Evolutionary conservation across 92 coral and sea anemone species (phyloP), one percentile per base, ranked within the genome.

Genomic region (Epizoanthus fatuus): DNA sequence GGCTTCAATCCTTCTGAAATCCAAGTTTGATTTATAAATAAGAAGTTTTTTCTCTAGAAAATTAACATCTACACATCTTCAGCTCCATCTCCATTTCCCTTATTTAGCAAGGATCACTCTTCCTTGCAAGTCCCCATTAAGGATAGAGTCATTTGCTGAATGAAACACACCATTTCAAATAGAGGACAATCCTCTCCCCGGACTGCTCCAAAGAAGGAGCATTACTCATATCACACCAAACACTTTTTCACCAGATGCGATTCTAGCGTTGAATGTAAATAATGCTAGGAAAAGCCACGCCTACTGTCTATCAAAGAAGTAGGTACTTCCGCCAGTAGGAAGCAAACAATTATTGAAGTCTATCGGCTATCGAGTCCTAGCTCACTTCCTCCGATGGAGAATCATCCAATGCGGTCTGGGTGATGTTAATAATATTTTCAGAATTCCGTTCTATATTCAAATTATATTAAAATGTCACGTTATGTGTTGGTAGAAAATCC

Each of bases 401-500:
- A 57, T 53, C 12, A 39, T 42, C 37, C 82, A 42, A 20, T 22
- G 45, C 55, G 63, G 82, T 12, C 7, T 35, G 20, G 13, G 9
- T 5, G 64, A 75, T 6, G 37, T 20, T 25, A 32, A 55, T 4
- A 25, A 51, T 59, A 8, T 17, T 32, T 8, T 67, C 40, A 11
- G 20, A 77, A 77, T 38, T 17, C 10, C 45, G 39, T 47, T 8
- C 17, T 44, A 11, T 19, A 60, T 60, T 40, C 57, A 39, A 77
- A 20, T 19, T 9, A 19, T 37, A 19, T 58, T 62, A 77, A 77
- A 77, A 77, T 38, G 82, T 77, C 54, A 77, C 70, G 69, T 77
- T 77, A 39, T 77, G 82, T 40, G 82, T 77, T 5, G 82, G 82
- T 77, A 60, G 63, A 62, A 77, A 77, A 40, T 77, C 82, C 29